Evolutionary conservation across 30 jellyfish, hydroid and myxozoan genomes (phyloP), one percentile per base, ranked within the genome.

Genomic region (Cassiopea xamachana): DNA sequence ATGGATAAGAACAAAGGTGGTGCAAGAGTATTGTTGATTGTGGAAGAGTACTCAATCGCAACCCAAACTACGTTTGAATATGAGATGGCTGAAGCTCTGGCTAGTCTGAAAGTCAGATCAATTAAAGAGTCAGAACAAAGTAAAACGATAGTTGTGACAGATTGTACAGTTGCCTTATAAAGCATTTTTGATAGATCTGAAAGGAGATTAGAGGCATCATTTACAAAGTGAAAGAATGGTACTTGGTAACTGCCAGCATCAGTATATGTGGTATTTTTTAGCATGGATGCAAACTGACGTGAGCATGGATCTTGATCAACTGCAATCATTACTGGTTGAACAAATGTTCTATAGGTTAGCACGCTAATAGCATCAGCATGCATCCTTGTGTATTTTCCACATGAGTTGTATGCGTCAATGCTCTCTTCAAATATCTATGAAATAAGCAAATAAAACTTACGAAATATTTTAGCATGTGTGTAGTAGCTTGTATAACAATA

Each of bases 51-150:
- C 80, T 71, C 80, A 46, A 78, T 1, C 14, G 87, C 72, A 9
- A 78, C 75, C 87, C 87, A 78, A 4, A 78, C 9, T 6, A 78
- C 55, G n/a, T 48, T 47, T 3, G 87, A 60, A 50, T 4, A 43
- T n/a, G 49, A 49, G 15, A 47, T 49, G 0, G 87, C 70, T 19
- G 80, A 71, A 4, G 39, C 10, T 48, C 75, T 9, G 7, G 87
- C 87, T 39, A 49, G 48, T 19, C 80, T 6, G 80, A 71, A 71
- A 48, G 51, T 51, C 51, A 78, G 27, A 3, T 78, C 87, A 49
- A 69, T 12, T 4, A 78, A 8, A 50, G 15, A 60, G 50, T 78
- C 74, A 48, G 87, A 78, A 9, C 51, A 78, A 14, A 78, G 73
- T n/a, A 78, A 45, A 48, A 78, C 27, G 50, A 78, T 78, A 19